A percentile compares a stretch with the other conserved stretches of the same genome.
These are phyloP conservation scores for Schizopygopsis malacanthus DNA, from an alignment of 2,797 vertebrate genomes.

Conservation along the genomic window DNA sequence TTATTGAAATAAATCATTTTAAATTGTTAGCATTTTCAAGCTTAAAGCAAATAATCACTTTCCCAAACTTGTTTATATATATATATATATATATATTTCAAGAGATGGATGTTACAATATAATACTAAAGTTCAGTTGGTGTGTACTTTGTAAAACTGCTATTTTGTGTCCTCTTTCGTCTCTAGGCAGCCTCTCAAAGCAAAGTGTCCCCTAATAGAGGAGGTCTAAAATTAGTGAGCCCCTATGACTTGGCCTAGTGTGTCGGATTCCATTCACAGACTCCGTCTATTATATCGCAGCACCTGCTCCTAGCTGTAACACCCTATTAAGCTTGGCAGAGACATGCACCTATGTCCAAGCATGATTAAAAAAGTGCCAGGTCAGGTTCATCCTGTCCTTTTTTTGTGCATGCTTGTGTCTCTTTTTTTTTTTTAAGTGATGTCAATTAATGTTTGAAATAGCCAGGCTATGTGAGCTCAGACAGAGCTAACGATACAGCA, in stretches of 20 bases:
- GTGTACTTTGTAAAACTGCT: slow-evolving; percentile 18
- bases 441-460: slow-evolving; percentile 60
- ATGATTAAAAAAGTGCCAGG: slow-evolving; percentile 69
- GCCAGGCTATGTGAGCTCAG: slow-evolving; percentile 57
- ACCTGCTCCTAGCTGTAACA: slow-evolving; percentile 87
- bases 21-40: not conserved
- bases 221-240: slow-evolving; percentile 85
- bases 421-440: slow-evolving; percentile 40
- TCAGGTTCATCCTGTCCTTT: slow-evolving; percentile 65
- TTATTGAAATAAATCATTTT: not conserved
- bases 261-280: slow-evolving; percentile 83
- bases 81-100: not conserved
- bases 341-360: slow-evolving; percentile 68
- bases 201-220: slow-evolving; percentile 75
- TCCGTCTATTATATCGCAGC: slow-evolving; percentile 76
- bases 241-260: slow-evolving; percentile 80
- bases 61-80: not conserved
- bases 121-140: not conserved
- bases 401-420: slow-evolving; percentile 62
- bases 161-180: slow-evolving; percentile 55
- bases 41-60: not conserved
- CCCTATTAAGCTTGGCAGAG: slow-evolving; percentile 61
- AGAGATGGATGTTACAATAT: not conserved
- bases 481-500: slow-evolving; percentile 41
- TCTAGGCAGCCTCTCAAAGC: slow-evolving; percentile 60